Conservation (phyloP, 2,888 invertebrate genomes). For the Sinopyrophorus schimmeli region DNA sequence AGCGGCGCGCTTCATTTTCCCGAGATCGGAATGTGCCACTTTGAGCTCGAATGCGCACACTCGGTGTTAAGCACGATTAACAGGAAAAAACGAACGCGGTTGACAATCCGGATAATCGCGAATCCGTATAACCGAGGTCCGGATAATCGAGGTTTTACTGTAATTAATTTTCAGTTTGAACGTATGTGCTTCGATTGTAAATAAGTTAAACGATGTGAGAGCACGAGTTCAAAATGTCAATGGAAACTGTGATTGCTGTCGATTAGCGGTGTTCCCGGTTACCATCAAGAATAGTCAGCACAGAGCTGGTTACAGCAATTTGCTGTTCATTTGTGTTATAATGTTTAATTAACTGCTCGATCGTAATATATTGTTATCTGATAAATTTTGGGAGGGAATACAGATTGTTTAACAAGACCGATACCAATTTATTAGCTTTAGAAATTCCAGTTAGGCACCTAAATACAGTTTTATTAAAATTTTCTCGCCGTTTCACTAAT, state of each 20-base stretch:
- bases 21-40: too few relatives aligned
- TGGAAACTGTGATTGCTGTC: conserved; percentile 22
- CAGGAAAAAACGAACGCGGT: too few relatives aligned
- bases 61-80: too few relatives aligned
- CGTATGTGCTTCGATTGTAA: conserved; percentile 12
- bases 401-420: conserved; percentile 21
- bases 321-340: conserved; percentile 25
- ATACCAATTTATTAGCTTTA: conserved; percentile 12
- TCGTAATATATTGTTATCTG: conserved; percentile 29
- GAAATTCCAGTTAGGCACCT: too few relatives aligned
- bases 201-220: conserved; percentile 10
- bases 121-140: too few relatives aligned
- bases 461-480: too few relatives aligned
- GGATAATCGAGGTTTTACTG: too few relatives aligned
- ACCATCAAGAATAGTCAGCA: conserved; percentile 15
- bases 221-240: conserved; percentile 11
- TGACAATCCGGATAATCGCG: too few relatives aligned
- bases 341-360: conserved; percentile 30
- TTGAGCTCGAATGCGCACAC: too few relatives aligned
- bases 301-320: conserved; percentile 24
- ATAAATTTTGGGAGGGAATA: conserved; percentile 22
- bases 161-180: conserved; percentile 12
- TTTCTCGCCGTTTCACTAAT: too few relatives aligned
- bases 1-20: too few relatives aligned
- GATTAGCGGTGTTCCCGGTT: conserved; percentile 22